Base-by-base conservation (phyloP, 2,113 vertebrate genomes). In the Girardinichthys multiradiatus region DNA sequence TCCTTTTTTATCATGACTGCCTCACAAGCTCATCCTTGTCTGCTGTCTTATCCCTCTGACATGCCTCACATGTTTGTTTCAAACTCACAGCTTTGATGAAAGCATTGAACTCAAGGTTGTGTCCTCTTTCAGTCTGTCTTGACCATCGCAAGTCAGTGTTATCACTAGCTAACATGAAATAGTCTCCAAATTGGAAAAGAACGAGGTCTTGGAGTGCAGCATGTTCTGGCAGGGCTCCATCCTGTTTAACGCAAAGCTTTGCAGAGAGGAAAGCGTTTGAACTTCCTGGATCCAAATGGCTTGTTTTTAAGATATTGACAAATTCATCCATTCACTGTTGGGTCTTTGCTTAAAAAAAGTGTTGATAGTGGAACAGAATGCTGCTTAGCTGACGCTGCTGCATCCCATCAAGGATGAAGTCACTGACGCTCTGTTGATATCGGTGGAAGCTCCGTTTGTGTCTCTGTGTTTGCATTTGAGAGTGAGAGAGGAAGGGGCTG, bases 391-490 rank as follows among this genome's bases (percentile, higher is more conserved):
- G 78, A 82, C 27, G 21, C 63, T n/a, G 65, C 74, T 71, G 79
- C 78, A 91, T 89, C 83, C 80, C 83, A 79, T 83, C 81, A 83
- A 2, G 45, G 76, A 82, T 90, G 89, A 86, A 87, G 84, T 90
- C 83, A 87, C 70, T 58, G 76, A 76, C 12, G 15, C 70, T 80
- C 58, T 90, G 87, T 89, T 91, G 83, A 91, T 90, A 88, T 86
- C 84, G 81, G 79, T 85, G 35, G 84, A 84, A 79, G 64, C 81
- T 80, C 61, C 35, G 31, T 80, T 85, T 81, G 75, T 85, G 70
- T 88, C 75, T 76, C 58, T 74, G 67, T 33, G 86, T 83, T 85
- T 84, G 88, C 68, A 69, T 89, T 86, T 76, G 51, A 72, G 70
- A 66, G 61, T 48, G 70, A 79, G 73, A 51, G 51, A 82, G 81